A percentile compares a stretch with the other conserved stretches of the same genome.
These are phyloP conservation scores for Nyleta sp. DNA, from an alignment of 2,888 invertebrate genomes.

Conservation along the genomic window DNA sequence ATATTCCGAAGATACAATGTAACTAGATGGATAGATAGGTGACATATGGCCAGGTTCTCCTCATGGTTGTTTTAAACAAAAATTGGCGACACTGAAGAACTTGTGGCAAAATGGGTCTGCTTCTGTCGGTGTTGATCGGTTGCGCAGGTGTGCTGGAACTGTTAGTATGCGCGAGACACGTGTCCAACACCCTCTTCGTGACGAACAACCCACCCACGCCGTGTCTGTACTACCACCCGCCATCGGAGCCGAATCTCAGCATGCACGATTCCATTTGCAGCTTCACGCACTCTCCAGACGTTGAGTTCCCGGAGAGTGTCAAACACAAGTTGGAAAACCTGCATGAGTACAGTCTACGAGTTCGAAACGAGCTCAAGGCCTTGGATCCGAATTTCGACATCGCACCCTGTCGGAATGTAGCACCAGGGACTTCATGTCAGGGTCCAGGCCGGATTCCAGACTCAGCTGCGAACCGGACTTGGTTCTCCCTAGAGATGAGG, in stretches of 20 bases:
- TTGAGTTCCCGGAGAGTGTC: constrained; percentile 70
- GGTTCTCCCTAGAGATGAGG: constrained; percentile 28
- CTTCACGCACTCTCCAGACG: constrained; percentile 72
- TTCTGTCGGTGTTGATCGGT: constrained; percentile 89
- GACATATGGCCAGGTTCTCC: no score
- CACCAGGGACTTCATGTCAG: constrained; percentile 69
- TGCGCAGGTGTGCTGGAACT: constrained; percentile 90
- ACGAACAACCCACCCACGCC: constrained; percentile 72
- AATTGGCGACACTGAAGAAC: constrained; percentile 25
- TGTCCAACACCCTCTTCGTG: constrained; percentile 70
- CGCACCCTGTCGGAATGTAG: constrained; percentile 74
- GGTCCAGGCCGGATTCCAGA: constrained; percentile 72
- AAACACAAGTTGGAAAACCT: constrained; percentile 77
- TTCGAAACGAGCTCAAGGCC: constrained; percentile 74
- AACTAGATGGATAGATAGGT: no score
- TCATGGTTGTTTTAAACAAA: no score
- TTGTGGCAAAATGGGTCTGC: constrained; percentile 86
- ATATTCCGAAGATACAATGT: no score
- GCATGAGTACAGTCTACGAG: constrained; percentile 77
- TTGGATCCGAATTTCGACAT: constrained; percentile 72
- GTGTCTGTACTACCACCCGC: constrained; percentile 70
- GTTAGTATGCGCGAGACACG: constrained; percentile 83
- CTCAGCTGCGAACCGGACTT: constrained; percentile 68
- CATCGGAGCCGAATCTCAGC: constrained; percentile 69
- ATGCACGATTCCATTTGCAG: constrained; percentile 76